phyloP scores from a whole-genome alignment of 2,888 invertebrate species.

The Trissolcus brochymenae region DNA sequence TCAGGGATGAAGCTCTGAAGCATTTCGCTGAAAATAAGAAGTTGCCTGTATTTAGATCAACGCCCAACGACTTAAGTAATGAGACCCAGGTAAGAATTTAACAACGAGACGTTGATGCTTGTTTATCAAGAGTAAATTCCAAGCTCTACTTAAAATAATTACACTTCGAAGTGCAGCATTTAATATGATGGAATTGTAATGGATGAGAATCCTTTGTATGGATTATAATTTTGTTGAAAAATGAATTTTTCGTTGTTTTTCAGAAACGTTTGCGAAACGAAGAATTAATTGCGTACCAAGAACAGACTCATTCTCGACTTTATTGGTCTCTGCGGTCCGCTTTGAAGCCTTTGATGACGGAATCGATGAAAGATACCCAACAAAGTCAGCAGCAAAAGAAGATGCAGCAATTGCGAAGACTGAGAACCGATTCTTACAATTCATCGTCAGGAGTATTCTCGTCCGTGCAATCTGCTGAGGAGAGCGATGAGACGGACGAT shows the following conservation, averaged over 20 bases:
- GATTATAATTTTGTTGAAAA: background rate
- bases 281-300: slow-evolving; percentile 85
- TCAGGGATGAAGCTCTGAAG: slow-evolving; percentile 85
- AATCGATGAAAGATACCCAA: slow-evolving; percentile 53
- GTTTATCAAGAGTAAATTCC: background rate
- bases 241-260: slow-evolving; percentile 46
- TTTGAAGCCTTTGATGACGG: slow-evolving; percentile 85
- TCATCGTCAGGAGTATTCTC: slow-evolving; percentile 73
- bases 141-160: slow-evolving; percentile 11
- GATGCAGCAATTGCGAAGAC: slow-evolving; percentile 75
- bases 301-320: slow-evolving; percentile 85
- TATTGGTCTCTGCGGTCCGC: slow-evolving; percentile 86
- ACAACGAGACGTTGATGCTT: background rate
- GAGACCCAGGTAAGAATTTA: slow-evolving; percentile 76
- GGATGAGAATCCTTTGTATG: background rate
- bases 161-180: no score
- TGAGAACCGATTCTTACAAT: slow-evolving; percentile 80
- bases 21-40: slow-evolving; percentile 86
- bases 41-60: slow-evolving; percentile 83
- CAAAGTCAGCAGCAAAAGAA: slow-evolving; percentile 58
- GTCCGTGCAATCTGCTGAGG: slow-evolving; percentile 78
- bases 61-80: slow-evolving; percentile 75
- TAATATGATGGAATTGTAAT: no score
- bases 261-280: slow-evolving; percentile 81
- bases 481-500: slow-evolving; percentile 80